phyloP scores from a whole-genome alignment of 2,113 vertebrate genomes.

The Entelurus aequoreus region DNA sequence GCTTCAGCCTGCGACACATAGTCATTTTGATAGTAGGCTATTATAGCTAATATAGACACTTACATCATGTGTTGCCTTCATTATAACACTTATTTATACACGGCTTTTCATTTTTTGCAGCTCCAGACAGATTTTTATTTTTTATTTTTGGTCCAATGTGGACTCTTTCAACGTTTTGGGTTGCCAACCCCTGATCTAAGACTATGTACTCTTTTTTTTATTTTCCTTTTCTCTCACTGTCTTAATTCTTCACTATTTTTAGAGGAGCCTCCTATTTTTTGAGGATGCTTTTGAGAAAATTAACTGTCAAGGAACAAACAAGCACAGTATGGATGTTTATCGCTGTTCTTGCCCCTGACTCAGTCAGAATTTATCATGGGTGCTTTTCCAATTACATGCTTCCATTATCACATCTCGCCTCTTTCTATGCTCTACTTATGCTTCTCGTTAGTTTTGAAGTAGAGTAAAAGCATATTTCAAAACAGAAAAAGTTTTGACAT shows the following conservation, averaged over 20 bases:
- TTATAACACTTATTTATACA: too few species aligned
- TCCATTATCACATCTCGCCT: conserved; percentile 29
- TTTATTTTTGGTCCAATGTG: too few species aligned
- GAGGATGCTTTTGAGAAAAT: conserved; percentile 29
- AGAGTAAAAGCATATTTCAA: conserved; percentile 7
- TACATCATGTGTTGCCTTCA: too few species aligned
- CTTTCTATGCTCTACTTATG: conserved; percentile 5
- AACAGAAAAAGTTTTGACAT: conserved; percentile 1
- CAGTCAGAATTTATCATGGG: conserved; percentile 16
- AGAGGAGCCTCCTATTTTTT: conserved; percentile 35
- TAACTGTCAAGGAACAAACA: conserved; percentile 29
- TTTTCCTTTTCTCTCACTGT: conserved; percentile 8
- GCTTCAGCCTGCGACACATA: too few species aligned
- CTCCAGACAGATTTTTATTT: too few species aligned
- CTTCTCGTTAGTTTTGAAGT: conserved; percentile 2
- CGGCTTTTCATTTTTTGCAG: too few species aligned
- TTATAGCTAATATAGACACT: too few species aligned
- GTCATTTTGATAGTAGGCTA: too few species aligned
- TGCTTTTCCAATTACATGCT: conserved; percentile 30
- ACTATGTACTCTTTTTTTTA: conserved; percentile 23
- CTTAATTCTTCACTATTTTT: conserved; percentile 44
- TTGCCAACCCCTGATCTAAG: too few species aligned
- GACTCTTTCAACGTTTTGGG: too few species aligned
- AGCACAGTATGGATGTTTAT: conserved; percentile 4
- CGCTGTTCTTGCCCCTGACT: conserved; percentile 12